Base-by-base conservation (phyloP, 1,140 invertebrate genomes). In the Bombyx mandarina region DNA sequence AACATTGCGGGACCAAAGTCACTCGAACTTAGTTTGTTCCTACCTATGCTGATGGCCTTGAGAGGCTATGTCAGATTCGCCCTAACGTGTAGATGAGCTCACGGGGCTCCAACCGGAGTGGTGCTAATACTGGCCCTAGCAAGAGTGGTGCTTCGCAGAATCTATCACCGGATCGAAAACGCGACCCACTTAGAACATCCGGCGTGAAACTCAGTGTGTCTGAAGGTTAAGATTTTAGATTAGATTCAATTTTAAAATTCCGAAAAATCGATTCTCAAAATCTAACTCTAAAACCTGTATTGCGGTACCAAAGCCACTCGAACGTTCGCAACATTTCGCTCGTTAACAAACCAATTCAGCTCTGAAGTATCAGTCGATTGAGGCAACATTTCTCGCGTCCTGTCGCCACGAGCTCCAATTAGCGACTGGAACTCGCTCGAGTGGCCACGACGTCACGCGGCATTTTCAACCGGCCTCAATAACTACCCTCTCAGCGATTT, bases 311-410 rank as follows among this genome's bases (percentile, higher is more conserved):
- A 49, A 45, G 26, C 45, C 54, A 56, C 54, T 56, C 54, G 46
- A 54, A 56, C 63, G 75, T 78, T 81, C 73, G 78, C 71, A 79
- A 83, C 82, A 85, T 82, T 82, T 79, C 77, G 75, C 81, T 86
- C 83, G 81, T 86, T 86, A 86, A 84, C 83, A 83, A 79, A 84
- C 79, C 83, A 69, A 82, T 86, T 86, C 79, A 86, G 79, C 78
- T 79, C 77, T 84, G 76, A 84, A 86, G 83, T 84, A 86, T 84
- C 79, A 77, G 79, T 81, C 82, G 83, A 86, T 86, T 81, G 79
- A 81, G 78, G 79, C 69, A 81, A 78, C 80, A 77, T 79, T 81
- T 79, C 79, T 82, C 80, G 80, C 82, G 82, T 83, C 76, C 80
- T 82, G 76, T 72, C 81, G 75, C 80, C 79, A 67, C 82, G 80